Evolutionary conservation across 2,888 invertebrate genomes (phyloP), one percentile per base, ranked within the genome.

Genomic region (Megaustenia siamemsis): DNA sequence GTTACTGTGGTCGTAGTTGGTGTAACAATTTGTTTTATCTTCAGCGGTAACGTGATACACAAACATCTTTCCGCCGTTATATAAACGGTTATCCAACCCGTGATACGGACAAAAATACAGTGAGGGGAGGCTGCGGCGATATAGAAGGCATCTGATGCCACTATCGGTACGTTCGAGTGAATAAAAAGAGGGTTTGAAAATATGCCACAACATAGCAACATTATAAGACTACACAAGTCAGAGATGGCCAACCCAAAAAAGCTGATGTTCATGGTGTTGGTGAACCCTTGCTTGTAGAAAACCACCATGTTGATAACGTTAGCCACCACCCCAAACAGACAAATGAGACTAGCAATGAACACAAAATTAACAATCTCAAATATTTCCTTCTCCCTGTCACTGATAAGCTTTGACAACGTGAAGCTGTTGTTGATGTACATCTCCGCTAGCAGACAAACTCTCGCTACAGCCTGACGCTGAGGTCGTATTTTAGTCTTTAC

Each of bases 21-120:
- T 5, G 75, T 75, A 5, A 75, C 28, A 12, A 75, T 45, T n/a
- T 75, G 45, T 32, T 49, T 75, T 12, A 75, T 38, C 24, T 49
- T 49, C 5, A 75, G 24, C 12, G 75, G 75, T 1, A 63, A 35
- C 8, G 28, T 28, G 5, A 79, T 28, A 32, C 79, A 63, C 43
- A 79, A 18, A 66, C 66, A 79, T 45, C 79, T 24, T 32, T 79
- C 79, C 4, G 43, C 66, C 21, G 79, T 63, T 24, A 79, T 45
- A 40, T 60, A 79, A 6, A 79, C 24, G 6, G 79, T 79, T 2
- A 75, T 75, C 75, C 49, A 75, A 1, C 49, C 2, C 1, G 49
- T 75, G 75, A 75, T 75, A 0, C 75, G 49, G 28, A 2, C 12
- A 21, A 75, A 75, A 75, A 28, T 49, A 5, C 45, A 8, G 21